Evolutionary conservation across 2,888 invertebrate species (phyloP), one percentile per base, ranked within the genome.

Genomic region (Amblyteles armatorius): DNA sequence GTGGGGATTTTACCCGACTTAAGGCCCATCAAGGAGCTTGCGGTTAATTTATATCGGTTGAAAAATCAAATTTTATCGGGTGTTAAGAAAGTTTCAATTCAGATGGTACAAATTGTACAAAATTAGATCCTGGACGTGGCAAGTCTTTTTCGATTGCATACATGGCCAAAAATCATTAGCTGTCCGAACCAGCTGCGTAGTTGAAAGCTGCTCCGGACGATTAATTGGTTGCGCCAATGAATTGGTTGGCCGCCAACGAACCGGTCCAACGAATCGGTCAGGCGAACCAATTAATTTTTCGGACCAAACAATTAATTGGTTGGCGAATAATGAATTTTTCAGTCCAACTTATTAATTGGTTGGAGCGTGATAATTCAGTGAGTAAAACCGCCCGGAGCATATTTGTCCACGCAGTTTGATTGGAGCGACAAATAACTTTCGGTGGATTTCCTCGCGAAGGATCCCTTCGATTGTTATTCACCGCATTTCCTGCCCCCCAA

Each of bases 1-100:
- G 22, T 50, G 79, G 36, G 57, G 71, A 26, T 74, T 55, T 13
- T 19, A 9, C 60, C 36, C 19, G n/a, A 11, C 67, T 19, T 16
- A 33, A 60, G 22, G 22, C 63, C 48, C 50, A 5, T 57, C 57
- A 22, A 57, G 11, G 11, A 57, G 57, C 19, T 26, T 13, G 11
- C 2, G 26, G 26, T 26, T 57, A 57, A 57, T 57, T 57, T 57
- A 57, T 26, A 57, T 57, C 11, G 9, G 26, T 57, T 57, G 11
- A 57, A 26, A 22, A 57, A 57, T 57, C 22, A 22, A 26, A 26
- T 9, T 26, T 55, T 55, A 2, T 57, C 11, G 22, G 4, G 11
- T 26, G 4, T 9, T 19, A n/a, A 11, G 19, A 55, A 55, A 3
- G 9, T 7, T 7, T 55, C 22, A 9, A 22, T n/a, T 1, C 2